phyloP scores from a whole-genome alignment of 2,113 vertebrate genomes.

The Rhea pennata region DNA sequence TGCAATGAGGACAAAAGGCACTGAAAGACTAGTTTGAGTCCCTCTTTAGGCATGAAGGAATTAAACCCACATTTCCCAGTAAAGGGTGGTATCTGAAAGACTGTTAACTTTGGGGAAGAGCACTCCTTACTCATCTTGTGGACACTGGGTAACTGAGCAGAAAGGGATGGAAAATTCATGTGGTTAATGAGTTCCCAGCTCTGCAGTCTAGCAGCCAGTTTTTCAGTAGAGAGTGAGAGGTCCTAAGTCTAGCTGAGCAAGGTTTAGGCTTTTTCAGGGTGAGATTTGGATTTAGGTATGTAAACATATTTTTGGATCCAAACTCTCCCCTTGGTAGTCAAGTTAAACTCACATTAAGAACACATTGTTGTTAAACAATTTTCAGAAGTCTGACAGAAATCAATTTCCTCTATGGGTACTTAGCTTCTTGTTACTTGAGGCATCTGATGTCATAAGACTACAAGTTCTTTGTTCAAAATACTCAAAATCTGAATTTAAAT shows the following conservation, averaged over 20 bases:
- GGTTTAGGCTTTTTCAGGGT: not conserved
- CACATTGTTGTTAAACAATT: not conserved
- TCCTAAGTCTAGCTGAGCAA: not conserved
- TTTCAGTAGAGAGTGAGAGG: not conserved
- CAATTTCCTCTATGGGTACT: not conserved
- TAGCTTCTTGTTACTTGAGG: not conserved
- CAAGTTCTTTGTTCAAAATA: not conserved
- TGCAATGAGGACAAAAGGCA: not conserved
- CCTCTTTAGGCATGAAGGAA: not conserved
- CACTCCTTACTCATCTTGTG: not conserved
- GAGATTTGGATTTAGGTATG: not conserved
- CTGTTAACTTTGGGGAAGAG: not conserved
- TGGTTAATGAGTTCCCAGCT: not conserved
- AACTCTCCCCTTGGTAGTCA: not conserved
- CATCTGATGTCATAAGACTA: not conserved
- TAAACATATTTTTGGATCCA: not conserved
- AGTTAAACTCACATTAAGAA: not conserved
- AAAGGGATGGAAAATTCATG: not conserved
- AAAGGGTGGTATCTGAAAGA: not conserved
- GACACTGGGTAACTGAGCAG: not conserved
- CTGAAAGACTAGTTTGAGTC: not conserved
- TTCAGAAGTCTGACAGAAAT: not conserved
- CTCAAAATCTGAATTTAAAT: not conserved
- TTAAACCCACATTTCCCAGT: not conserved
- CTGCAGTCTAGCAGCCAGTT: not conserved